Evolutionary conservation across 53 echinoderm and acorn worm species (phyloP), one percentile per base, ranked within the genome.

Genomic region (Astropecten irregularis): DNA sequence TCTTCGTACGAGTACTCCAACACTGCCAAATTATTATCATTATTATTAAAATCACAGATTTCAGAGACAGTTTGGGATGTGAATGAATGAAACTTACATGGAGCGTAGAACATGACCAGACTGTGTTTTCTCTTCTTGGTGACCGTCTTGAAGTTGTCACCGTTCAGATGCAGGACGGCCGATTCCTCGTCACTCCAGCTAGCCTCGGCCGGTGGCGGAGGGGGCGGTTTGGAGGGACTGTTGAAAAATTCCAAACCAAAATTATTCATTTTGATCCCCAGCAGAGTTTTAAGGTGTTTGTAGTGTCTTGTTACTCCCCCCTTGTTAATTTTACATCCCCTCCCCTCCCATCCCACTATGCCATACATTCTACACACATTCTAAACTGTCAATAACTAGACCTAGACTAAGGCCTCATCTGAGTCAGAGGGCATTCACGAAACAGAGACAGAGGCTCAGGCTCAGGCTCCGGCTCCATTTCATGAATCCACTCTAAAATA

Each of bases 11-110:
- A n/a, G n/a, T n/a, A n/a, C n/a, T n/a, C n/a, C n/a, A n/a, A n/a
- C n/a, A n/a, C n/a, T n/a, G n/a, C n/a, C n/a, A n/a, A n/a, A n/a
- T n/a, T n/a, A n/a, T n/a, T n/a, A n/a, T n/a, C n/a, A n/a, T n/a
- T n/a, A n/a, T n/a, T n/a, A n/a, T n/a, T n/a, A n/a, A n/a, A n/a
- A n/a, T n/a, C n/a, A n/a, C n/a, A n/a, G n/a, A n/a, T n/a, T n/a
- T n/a, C n/a, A n/a, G n/a, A n/a, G n/a, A n/a, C n/a, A n/a, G n/a
- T n/a, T n/a, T n/a, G n/a, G n/a, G n/a, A n/a, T n/a, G n/a, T n/a
- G n/a, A n/a, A n/a, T n/a, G n/a, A n/a, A n/a, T n/a, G n/a, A n/a
- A 31, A 87, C 97, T 96, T 88, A 97, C 97, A 97, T 39, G 97
- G 97, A 9, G 97, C 97, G 68, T 97, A 97, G 62, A 97, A 97